phyloP scores from a whole-genome alignment of 2,888 invertebrate species.

The Macaria notata region DNA sequence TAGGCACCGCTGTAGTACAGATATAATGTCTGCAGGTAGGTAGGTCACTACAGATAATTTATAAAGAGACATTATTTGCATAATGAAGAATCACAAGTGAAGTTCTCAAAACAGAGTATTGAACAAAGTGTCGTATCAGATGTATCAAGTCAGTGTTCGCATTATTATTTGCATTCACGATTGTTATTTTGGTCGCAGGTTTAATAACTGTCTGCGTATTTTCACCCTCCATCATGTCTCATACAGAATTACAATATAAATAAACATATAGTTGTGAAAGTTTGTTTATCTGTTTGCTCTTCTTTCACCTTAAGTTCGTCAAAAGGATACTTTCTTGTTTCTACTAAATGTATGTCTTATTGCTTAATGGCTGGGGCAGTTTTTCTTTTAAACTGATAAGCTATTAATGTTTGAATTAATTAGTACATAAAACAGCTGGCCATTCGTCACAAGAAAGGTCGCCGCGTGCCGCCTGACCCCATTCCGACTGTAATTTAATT shows the following conservation, averaged over 20 bases:
- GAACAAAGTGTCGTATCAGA: not conserved
- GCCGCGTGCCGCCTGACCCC: slow-evolving; percentile 20
- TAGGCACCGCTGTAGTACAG: too few relatives aligned
- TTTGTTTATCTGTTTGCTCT: too few relatives aligned
- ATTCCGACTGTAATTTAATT: slow-evolving; percentile 27
- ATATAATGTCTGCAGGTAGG: too few relatives aligned
- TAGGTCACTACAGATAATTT: too few relatives aligned
- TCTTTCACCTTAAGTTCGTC: too few relatives aligned
- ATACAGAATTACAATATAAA: too few relatives aligned
- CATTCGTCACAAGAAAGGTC: slow-evolving; percentile 25
- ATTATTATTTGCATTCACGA: slow-evolving; percentile 8
- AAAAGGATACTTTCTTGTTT: too few relatives aligned
- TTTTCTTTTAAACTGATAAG: too few relatives aligned
- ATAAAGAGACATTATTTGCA: not conserved
- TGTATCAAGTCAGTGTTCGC: slow-evolving; percentile 1
- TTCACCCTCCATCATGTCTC: slow-evolving; percentile 8
- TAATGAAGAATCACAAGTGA: not conserved
- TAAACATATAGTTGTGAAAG: too few relatives aligned
- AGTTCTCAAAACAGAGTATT: slow-evolving; percentile 11
- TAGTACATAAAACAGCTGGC: slow-evolving; percentile 5
- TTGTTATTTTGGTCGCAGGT: slow-evolving; percentile 3
- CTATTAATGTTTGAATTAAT: not conserved
- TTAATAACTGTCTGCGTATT: slow-evolving; percentile 10
- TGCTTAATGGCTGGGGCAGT: too few relatives aligned
- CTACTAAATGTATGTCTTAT: too few relatives aligned